These are phyloP conservation scores for Saccopteryx leptura DNA, from an alignment of 2,113 vertebrate genomes.

Conservation along the genomic window DNA sequence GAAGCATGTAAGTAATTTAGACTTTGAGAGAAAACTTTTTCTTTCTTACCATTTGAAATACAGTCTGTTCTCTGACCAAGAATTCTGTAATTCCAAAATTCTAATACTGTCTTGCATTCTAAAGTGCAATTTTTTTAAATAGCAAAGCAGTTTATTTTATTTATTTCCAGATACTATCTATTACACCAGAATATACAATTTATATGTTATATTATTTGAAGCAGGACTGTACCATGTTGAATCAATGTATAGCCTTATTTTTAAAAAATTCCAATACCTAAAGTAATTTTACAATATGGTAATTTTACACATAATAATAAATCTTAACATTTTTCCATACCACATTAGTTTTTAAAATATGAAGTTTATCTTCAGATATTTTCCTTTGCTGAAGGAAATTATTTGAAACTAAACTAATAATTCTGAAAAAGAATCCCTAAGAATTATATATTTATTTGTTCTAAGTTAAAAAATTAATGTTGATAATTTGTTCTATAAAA, in stretches of 20 bases:
- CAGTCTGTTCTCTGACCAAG: not conserved
- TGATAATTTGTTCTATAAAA: not conserved
- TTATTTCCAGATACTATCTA: not conserved
- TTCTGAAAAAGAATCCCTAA: not conserved
- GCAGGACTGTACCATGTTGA: not conserved
- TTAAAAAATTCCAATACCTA: not conserved
- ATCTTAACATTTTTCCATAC: not conserved
- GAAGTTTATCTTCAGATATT: not conserved
- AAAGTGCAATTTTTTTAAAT: not conserved
- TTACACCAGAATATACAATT: not conserved
- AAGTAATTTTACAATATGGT: not conserved
- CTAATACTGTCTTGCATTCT: not conserved
- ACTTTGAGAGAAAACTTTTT: not conserved
- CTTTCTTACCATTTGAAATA: not conserved
- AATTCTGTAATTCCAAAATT: not conserved
- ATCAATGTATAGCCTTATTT: not conserved
- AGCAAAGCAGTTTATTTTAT: not conserved
- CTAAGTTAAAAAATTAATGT: slow-evolving; percentile 18
- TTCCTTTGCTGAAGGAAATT: not conserved
- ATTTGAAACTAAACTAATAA: not conserved
- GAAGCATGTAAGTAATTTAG: not conserved
- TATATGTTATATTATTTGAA: not conserved
- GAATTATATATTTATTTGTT: not conserved
- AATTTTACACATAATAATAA: not conserved
- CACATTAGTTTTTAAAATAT: not conserved